Evolutionary conservation across 2,888 invertebrate genomes (phyloP).

Genomic region (Chouioia cunea): DNA sequence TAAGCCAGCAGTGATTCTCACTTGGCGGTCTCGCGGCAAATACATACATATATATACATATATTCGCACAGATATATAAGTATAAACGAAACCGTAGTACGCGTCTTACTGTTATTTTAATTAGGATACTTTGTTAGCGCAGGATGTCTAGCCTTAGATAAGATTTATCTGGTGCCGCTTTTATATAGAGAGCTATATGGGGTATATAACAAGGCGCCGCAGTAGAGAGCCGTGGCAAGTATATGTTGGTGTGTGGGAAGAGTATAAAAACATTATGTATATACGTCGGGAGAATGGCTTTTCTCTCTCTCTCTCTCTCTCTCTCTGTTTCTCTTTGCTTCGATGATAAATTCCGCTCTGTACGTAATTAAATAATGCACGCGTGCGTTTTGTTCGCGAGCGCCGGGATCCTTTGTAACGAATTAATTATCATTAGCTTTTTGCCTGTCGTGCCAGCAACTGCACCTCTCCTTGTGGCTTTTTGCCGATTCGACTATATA

Average conservation of each 20-base stretch:
- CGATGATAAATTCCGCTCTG: conserved; percentile 34
- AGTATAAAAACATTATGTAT: not conserved
- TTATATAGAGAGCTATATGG: conserved; percentile 43
- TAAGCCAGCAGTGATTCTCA: too few relatives aligned
- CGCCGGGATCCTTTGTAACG: conserved; percentile 33
- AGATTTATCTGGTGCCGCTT: conserved; percentile 52
- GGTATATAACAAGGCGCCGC: conserved; percentile 28
- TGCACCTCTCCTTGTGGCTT: too few relatives aligned
- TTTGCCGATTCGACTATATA: too few relatives aligned
- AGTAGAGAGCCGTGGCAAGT: conserved; percentile 29
- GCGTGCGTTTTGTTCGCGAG: conserved; percentile 35
- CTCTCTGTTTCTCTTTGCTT: not conserved
- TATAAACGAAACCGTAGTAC: conserved; percentile 7
- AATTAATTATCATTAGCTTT: conserved; percentile 46
- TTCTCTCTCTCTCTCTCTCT: too few relatives aligned
- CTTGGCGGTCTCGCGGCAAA: not conserved
- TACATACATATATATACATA: not conserved
- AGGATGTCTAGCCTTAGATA: conserved; percentile 50
- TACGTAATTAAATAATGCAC: conserved; percentile 41
- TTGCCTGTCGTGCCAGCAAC: not conserved
- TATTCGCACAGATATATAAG: not conserved
- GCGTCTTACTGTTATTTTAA: conserved; percentile 55
- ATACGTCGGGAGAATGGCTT: conserved; percentile 9
- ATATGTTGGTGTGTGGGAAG: not conserved
- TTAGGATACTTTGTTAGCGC: conserved; percentile 55